Evolutionary conservation across 2,888 invertebrate species (phyloP).

Genomic region (Oligia strigilis): DNA sequence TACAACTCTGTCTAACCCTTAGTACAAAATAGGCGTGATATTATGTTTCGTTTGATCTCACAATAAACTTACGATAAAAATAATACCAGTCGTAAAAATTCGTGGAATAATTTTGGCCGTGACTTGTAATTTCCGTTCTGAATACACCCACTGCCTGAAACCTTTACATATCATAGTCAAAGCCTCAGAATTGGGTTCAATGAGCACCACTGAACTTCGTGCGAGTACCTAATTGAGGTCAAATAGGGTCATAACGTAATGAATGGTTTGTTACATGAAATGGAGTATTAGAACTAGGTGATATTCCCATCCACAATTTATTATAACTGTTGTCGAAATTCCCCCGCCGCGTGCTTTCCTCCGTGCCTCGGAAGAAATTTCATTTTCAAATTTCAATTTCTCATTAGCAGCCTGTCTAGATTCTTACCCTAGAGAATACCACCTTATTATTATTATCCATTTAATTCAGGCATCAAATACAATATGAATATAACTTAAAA

Average conservation of each 20-base stretch:
- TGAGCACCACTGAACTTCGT: conserved; percentile 42
- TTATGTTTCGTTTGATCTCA: background rate
- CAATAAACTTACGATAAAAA: background rate
- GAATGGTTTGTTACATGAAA: background rate
- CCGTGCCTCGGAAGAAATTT: too few species aligned
- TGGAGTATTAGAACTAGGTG: background rate
- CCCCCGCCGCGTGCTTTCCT: too few species aligned
- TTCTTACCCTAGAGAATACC: too few species aligned
- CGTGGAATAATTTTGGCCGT: background rate
- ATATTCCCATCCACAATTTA: background rate
- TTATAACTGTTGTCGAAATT: background rate
- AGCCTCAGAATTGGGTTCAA: conserved; percentile 34
- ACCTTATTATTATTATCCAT: too few species aligned
- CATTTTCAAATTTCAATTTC: background rate
- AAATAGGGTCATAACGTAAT: conserved; percentile 35
- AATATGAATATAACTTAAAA: too few species aligned
- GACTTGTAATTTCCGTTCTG: conserved; percentile 30
- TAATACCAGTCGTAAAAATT: background rate
- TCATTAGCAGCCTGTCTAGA: too few species aligned
- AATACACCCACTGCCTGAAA: conserved; percentile 4
- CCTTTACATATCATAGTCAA: conserved; percentile 23
- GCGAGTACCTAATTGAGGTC: conserved; percentile 42
- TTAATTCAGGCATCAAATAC: too few species aligned
- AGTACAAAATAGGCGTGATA: too few species aligned
- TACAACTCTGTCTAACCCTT: background rate